Conservation (phyloP, 2,888 invertebrate genomes). For the Hoplodrina ambigua region DNA sequence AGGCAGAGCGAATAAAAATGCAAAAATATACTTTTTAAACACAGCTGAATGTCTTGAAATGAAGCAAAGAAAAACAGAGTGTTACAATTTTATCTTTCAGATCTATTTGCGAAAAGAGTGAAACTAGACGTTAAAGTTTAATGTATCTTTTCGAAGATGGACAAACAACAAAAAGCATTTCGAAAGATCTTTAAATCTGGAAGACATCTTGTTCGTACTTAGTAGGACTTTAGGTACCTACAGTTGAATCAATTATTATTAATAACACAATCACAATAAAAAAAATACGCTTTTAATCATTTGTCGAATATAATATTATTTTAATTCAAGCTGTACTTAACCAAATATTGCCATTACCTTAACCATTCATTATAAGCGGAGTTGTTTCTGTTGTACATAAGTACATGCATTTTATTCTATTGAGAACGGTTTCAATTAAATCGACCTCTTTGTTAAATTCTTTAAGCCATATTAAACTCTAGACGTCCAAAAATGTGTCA, state of each 20-base stretch:
- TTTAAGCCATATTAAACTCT: slow-evolving; percentile 17
- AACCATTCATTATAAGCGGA: background rate
- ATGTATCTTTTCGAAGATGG: background rate
- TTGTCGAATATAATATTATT: background rate
- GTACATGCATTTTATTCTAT: background rate
- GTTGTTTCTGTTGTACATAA: background rate
- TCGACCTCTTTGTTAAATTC: slow-evolving; percentile 8
- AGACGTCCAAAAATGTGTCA: slow-evolving; percentile 8
- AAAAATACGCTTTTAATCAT: background rate
- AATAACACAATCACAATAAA: no score
- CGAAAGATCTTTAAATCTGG: background rate
- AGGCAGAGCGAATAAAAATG: slow-evolving; percentile 35
- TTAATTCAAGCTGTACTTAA: background rate
- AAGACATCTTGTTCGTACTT: background rate
- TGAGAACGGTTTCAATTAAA: slow-evolving; percentile 22
- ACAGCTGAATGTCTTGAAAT: slow-evolving; percentile 32
- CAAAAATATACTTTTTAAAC: slow-evolving; percentile 35
- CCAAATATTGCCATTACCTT: background rate
- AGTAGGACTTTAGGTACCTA: background rate
- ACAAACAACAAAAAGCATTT: background rate
- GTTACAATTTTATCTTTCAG: slow-evolving; percentile 18
- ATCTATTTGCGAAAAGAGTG: slow-evolving; percentile 7
- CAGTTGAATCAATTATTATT: no score
- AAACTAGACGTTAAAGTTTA: slow-evolving; percentile 3
- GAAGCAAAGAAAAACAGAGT: slow-evolving; percentile 32